A percentile compares a stretch with the other conserved stretches of the same genome.
These are phyloP conservation scores for Myoxocephalus aenaeus DNA, from an alignment of 2,797 vertebrate species.

Conservation along the genomic window DNA sequence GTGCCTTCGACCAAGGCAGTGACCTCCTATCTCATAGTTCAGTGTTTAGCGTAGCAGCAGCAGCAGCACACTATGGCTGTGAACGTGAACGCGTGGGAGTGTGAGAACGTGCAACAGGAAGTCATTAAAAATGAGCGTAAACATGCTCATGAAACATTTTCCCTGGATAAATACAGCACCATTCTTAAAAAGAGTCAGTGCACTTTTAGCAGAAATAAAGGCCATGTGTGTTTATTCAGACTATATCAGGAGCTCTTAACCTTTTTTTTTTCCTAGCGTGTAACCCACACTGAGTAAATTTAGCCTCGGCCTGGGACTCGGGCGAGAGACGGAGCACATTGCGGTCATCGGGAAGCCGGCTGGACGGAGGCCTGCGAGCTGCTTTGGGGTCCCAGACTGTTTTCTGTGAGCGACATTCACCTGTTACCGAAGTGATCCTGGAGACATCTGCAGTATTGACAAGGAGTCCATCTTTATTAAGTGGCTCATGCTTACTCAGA, in stretches of 20 bases:
- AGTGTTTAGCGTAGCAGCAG: neutral
- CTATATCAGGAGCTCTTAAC: conserved; percentile 69
- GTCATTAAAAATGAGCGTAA: conserved; percentile 70
- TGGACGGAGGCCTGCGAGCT: conserved; percentile 7
- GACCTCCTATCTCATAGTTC: conserved; percentile 26
- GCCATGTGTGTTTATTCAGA: conserved; percentile 63
- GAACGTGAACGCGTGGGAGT: conserved; percentile 59
- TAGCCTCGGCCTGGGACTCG: conserved; percentile 65
- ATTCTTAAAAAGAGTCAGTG: conserved; percentile 66
- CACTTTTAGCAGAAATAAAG: conserved; percentile 52
- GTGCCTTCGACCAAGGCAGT: conserved; percentile 27
- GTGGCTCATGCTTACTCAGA: neutral
- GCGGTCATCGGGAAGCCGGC: conserved; percentile 45
- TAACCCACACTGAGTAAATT: conserved; percentile 63
- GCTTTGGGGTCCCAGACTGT: neutral
- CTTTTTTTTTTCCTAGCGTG: conserved; percentile 43
- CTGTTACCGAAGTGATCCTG: neutral
- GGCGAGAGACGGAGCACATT: conserved; percentile 8
- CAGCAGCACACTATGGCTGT: conserved; percentile 23
- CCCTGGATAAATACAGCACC: conserved; percentile 58
- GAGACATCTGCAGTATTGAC: neutral
- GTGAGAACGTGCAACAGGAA: conserved; percentile 74
- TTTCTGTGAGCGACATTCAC: neutral
- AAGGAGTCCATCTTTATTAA: neutral
- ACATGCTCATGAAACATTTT: conserved; percentile 66